Base-by-base conservation (phyloP, 2,888 invertebrate genomes). In the Germaria angustata region DNA sequence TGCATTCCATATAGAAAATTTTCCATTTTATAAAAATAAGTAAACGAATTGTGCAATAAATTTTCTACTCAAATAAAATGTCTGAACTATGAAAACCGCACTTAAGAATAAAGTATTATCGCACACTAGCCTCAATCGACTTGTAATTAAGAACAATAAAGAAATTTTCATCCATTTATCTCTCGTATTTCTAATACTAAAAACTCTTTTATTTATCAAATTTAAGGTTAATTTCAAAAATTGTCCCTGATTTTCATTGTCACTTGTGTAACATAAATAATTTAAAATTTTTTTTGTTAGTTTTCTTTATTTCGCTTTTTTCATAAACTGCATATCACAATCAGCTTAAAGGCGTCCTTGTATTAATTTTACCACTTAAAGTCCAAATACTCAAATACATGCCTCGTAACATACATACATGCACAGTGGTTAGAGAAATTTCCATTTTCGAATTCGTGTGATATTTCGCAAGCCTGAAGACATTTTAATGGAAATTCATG, bases 261-360 rank as follows among this genome's bases (percentile, higher is more conserved):
- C 1, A 34, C 17, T 5, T 17, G 15, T 32, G 15, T 11, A 1
- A 5, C 20, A 36, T 57, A 7, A 46, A 32, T 34, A 28, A 17
- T 17, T 11, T n/a, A 5, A 68, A 39, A 22, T 22, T 1, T 28
- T 24, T 61, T 44, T n/a, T n/a, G 6, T 5, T 15, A 44, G 1
- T 44, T 34, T 32, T 15, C 39, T 65, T 20, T 36, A 46, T 59
- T n/a, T 22, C 20, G 22, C 15, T 28, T 41, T 65, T 72, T 49
- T 46, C 22, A 4, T 36, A 55, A 77, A 65, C 69, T 66, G 28
- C 49, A 78, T 63, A 66, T 59, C 22, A 32, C 17, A 39, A 28
- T 55, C 39, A 55, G 39, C 53, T 63, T 20, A 57, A 73, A 63
- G 57, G 46, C 34, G 77, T 78, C 81, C 81, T 81, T 81, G 81